Evolutionary conservation across 2,888 invertebrate species (phyloP).

Genomic region (Tuta absoluta): DNA sequence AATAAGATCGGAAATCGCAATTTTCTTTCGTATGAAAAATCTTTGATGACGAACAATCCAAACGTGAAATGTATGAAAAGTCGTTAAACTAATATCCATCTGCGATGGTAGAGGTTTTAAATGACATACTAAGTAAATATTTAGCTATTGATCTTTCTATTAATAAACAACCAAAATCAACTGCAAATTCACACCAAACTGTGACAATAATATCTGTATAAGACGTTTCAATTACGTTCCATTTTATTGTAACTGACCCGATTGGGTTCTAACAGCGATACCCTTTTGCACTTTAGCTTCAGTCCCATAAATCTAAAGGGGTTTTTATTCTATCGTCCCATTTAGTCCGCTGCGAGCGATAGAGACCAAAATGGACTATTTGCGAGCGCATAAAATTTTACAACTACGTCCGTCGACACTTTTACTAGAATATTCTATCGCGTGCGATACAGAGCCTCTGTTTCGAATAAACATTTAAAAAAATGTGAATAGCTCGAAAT

Average conservation of each 20-base stretch:
- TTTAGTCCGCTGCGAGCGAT: conserved; percentile 38
- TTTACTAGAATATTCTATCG: conserved; percentile 44
- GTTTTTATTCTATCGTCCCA: conserved; percentile 47
- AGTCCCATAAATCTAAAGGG: conserved; percentile 33
- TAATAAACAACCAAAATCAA: no score
- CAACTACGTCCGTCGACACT: conserved; percentile 42
- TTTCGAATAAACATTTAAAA: conserved; percentile 26
- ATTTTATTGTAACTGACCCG: conserved; percentile 26
- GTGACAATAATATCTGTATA: conserved; percentile 17
- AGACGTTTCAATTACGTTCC: conserved; percentile 9
- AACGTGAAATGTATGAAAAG: no score
- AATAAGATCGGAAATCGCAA: no score
- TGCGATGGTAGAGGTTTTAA: no score
- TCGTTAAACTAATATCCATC: no score
- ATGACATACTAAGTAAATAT: no score
- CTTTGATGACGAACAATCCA: no score
- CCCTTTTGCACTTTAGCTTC: conserved; percentile 34
- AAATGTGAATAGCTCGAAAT: no score
- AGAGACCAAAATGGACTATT: conserved; percentile 46
- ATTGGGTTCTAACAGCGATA: conserved; percentile 28
- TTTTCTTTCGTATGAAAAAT: no score
- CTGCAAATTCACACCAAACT: background rate
- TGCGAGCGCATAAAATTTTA: conserved; percentile 49
- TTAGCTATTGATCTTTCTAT: no score
- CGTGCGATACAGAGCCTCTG: conserved; percentile 35